phyloP scores from a whole-genome alignment of 2,888 invertebrate genomes.

The Leucophora obtusa region DNA sequence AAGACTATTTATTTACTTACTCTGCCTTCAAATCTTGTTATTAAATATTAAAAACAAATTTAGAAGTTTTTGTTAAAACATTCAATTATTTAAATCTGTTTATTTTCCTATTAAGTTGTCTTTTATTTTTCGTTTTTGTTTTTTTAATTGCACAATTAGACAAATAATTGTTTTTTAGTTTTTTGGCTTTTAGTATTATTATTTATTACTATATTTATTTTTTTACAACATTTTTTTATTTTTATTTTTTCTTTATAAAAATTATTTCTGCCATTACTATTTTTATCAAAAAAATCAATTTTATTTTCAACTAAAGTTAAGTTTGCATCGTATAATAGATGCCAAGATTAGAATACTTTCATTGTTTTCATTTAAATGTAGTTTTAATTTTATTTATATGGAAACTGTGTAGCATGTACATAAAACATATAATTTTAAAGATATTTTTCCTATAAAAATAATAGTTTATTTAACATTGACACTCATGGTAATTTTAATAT shows the following conservation, averaged over 20 bases:
- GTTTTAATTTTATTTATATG: neutral
- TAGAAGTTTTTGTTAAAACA: neutral
- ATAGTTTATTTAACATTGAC: neutral
- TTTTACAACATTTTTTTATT: conserved; percentile 6
- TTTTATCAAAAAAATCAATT: neutral
- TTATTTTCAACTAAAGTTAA: neutral
- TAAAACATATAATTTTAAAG: conserved; percentile 4
- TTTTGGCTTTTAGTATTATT: conserved; percentile 40
- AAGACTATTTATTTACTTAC: neutral
- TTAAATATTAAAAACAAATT: neutral
- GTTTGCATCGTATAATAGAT: neutral
- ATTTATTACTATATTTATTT: conserved; percentile 8
- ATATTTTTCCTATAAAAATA: conserved; percentile 8
- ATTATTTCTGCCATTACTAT: conserved; percentile 18
- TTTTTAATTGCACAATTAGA: conserved; percentile 53
- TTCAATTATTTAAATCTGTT: conserved; percentile 34
- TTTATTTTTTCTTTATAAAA: conserved; percentile 39
- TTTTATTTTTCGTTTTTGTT: conserved; percentile 23
- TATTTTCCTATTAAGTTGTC: conserved; percentile 4
- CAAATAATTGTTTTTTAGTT: conserved; percentile 6
- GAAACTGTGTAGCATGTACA: conserved; percentile 24
- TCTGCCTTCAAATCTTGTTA: too few relatives aligned
- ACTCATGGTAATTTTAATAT: neutral
- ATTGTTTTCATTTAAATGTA: neutral
- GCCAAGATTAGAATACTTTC: conserved; percentile 34